phyloP scores from a whole-genome alignment of 2,797 vertebrate species.

The Adrianichthys oophorus region DNA sequence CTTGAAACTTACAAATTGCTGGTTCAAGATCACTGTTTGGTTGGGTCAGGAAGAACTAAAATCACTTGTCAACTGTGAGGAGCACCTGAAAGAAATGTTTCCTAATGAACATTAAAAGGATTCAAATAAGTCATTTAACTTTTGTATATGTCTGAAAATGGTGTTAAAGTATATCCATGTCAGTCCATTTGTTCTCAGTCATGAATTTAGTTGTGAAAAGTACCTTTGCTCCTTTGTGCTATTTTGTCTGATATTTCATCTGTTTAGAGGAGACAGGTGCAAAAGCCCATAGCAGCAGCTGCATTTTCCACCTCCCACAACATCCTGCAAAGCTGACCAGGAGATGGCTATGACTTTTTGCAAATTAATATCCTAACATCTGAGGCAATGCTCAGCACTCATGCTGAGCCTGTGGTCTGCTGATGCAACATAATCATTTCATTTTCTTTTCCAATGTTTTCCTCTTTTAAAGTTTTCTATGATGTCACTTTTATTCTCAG shows the following conservation, averaged over 20 bases:
- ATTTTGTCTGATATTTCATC: constrained; percentile 51
- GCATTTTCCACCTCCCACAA: constrained; percentile 47
- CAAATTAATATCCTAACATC: constrained; percentile 53
- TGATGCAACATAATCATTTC: constrained; percentile 37
- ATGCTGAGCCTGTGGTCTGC: constrained; percentile 18
- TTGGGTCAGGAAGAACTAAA: no score
- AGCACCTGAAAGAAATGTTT: no score
- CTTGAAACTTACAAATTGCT: no score
- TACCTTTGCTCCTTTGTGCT: constrained; percentile 17
- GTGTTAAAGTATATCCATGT: not conserved
- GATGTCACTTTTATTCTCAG: constrained; percentile 32
- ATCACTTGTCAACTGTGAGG: no score
- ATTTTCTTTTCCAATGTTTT: constrained; percentile 31
- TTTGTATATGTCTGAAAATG: not conserved
- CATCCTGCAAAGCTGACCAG: constrained; percentile 51
- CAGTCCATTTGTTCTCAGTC: constrained; percentile 13
- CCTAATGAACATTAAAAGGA: no score
- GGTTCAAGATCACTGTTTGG: no score
- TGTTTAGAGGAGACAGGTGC: constrained; percentile 28
- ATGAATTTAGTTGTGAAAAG: constrained; percentile 1
- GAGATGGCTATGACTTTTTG: constrained; percentile 46
- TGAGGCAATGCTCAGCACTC: constrained; percentile 8
- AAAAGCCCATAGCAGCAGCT: constrained; percentile 40
- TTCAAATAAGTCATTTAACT: no score
- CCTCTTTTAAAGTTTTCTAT: constrained; percentile 19